These are phyloP conservation scores for Alligator mississippiensis DNA, from an alignment of 2,113 vertebrate genomes.

Conservation along the genomic window DNA sequence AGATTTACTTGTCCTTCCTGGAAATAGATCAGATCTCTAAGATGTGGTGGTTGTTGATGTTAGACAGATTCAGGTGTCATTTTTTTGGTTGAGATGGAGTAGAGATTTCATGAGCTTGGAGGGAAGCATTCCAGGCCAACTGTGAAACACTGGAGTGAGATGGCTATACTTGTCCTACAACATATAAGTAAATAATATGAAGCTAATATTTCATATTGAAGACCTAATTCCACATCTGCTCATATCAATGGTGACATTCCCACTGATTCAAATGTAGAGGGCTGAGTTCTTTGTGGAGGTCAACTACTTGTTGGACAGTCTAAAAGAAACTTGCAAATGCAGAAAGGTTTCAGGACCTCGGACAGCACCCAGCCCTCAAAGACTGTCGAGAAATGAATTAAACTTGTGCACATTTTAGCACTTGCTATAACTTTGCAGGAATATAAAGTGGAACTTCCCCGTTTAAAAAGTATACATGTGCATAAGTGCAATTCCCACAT, in stretches of 20 bases:
- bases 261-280: background rate
- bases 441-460: too few relatives aligned
- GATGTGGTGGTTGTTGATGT: background rate
- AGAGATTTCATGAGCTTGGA: background rate
- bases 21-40: background rate
- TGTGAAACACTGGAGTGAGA: background rate
- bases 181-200: background rate
- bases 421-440: too few relatives aligned
- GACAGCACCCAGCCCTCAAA: too few relatives aligned
- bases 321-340: too few relatives aligned
- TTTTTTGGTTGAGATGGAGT: background rate
- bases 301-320: background rate
- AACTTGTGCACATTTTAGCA: too few relatives aligned
- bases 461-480: too few relatives aligned
- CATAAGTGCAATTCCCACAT: too few relatives aligned
- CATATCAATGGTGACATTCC: background rate
- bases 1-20: background rate
- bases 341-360: too few relatives aligned
- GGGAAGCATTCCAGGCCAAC: background rate
- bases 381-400: too few relatives aligned
- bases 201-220: background rate
- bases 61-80: background rate
- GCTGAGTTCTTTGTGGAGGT: background rate
- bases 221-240: background rate
- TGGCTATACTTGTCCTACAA: background rate